Evolutionary conservation across 2,113 vertebrate genomes (phyloP).

Genomic region (Ceyx cyanopectus): DNA sequence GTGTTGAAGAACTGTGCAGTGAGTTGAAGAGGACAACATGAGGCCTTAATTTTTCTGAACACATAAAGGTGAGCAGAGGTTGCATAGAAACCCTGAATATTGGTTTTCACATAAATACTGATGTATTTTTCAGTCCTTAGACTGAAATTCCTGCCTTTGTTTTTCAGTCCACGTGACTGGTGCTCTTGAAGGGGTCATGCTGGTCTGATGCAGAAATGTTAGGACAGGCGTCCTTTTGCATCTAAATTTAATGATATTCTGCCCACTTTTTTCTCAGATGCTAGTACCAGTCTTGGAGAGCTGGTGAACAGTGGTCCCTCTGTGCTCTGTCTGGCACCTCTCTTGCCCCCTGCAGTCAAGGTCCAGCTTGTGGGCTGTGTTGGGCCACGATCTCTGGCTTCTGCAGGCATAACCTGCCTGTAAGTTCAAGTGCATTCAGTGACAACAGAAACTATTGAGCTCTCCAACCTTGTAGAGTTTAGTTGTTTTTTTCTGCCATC

Average conservation of each 20-base stretch:
- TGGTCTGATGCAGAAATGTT: background rate
- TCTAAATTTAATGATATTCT: slow-evolving; percentile 15
- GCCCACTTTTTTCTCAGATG: slow-evolving; percentile 30
- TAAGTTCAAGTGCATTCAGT: background rate
- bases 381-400: background rate
- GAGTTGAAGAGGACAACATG: background rate
- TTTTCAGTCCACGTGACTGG: background rate
- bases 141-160: background rate
- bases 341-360: background rate
- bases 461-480: background rate
- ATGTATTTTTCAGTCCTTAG: background rate
- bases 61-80: background rate
- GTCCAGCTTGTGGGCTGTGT: background rate
- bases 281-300: background rate
- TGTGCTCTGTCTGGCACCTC: background rate
- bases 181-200: background rate
- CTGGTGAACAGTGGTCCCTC: background rate
- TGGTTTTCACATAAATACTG: background rate
- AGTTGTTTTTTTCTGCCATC: background rate
- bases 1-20: background rate
- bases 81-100: background rate
- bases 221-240: background rate
- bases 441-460: background rate
- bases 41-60: background rate
- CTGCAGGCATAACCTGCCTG: background rate